Base-by-base conservation (phyloP, 2,888 invertebrate genomes). In the Melolontha melolontha region DNA sequence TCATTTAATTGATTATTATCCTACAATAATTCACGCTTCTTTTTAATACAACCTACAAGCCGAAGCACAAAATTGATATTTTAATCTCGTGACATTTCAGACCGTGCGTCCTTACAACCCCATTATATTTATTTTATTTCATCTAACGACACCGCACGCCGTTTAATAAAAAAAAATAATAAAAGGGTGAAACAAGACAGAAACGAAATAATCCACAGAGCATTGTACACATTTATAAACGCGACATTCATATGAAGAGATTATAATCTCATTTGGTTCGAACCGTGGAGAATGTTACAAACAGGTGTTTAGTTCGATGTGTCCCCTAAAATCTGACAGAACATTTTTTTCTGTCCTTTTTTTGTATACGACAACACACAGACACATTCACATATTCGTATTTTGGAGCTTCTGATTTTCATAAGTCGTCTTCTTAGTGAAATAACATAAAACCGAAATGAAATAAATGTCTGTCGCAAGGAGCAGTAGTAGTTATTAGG, bases 31-130 rank as follows among this genome's bases (percentile, higher is more conserved):
- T 54, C 54, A 54, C 40, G 40, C 40, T n/a, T 40, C 6, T 39
- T 39, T 52, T 27, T 51, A 12, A 12, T 34, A 4, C 29, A 8
- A 5, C 8, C 14, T 40, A 5, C 5, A 54, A 54, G 40, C 54
- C 54, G 16, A 54, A 16, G 14, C 41, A 63, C 65, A 59, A 59
- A 66, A 66, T 59, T 66, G 66, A 66, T 66, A 66, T 66, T 66
- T 66, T 66, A 66, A 66, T 59, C 66, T 59, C 47, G 29, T 50
- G 66, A 59, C 66, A 66, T 66, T 27, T 47, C 12, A 57, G 42
- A 57, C 42, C 57, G 42, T 29, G 44, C 44, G 44, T 44, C 59
- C 34, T 59, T 44, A 59, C 59, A 59, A 27, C 44, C 57, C 59
- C 59, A 59, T 59, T 59, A 59, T 59, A 34, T 59, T 59, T 59